These are phyloP conservation scores for Drosophila eugracilis DNA, from an alignment of 1,140 invertebrate species.

Conservation along the genomic window DNA sequence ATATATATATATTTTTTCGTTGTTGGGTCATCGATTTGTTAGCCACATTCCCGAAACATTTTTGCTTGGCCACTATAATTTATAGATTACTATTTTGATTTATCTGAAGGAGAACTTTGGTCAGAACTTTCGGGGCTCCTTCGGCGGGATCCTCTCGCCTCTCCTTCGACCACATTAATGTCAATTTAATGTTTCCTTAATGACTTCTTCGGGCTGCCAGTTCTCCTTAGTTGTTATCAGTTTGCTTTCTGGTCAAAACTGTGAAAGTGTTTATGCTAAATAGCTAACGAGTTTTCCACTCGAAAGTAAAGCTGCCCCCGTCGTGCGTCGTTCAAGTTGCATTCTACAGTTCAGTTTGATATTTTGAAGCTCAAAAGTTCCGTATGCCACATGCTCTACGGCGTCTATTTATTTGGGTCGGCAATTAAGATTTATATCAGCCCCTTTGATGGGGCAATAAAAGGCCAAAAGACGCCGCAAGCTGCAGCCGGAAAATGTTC, in stretches of 20 bases:
- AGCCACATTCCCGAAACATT: slow-evolving; percentile 31
- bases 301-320: slow-evolving; percentile 66
- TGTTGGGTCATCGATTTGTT: slow-evolving; percentile 64
- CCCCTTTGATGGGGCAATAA: slow-evolving; percentile 78
- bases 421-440: slow-evolving; percentile 82
- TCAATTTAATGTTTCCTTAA: slow-evolving; percentile 84
- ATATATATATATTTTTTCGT: slow-evolving; percentile 45
- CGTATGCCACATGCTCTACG: slow-evolving; percentile 50
- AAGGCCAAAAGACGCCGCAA: slow-evolving; percentile 60
- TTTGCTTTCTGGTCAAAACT: slow-evolving; percentile 70
- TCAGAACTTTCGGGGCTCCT: slow-evolving; percentile 4
- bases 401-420: slow-evolving; percentile 82
- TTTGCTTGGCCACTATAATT: slow-evolving; percentile 47
- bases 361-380: slow-evolving; percentile 24
- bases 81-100: slow-evolving; percentile 71
- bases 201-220: slow-evolving; percentile 77
- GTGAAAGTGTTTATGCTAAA: slow-evolving; percentile 83
- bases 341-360: slow-evolving; percentile 9
- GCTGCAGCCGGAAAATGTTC: slow-evolving; percentile 67
- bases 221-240: slow-evolving; percentile 70
- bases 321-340: slow-evolving; percentile 17
- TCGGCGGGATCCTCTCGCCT: not conserved
- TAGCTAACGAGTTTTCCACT: slow-evolving; percentile 78
- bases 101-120: slow-evolving; percentile 58
- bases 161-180: slow-evolving; percentile 66